These are phyloP conservation scores for Fukomys damarensis DNA, from an alignment of 2,113 vertebrate genomes.

Conservation along the genomic window DNA sequence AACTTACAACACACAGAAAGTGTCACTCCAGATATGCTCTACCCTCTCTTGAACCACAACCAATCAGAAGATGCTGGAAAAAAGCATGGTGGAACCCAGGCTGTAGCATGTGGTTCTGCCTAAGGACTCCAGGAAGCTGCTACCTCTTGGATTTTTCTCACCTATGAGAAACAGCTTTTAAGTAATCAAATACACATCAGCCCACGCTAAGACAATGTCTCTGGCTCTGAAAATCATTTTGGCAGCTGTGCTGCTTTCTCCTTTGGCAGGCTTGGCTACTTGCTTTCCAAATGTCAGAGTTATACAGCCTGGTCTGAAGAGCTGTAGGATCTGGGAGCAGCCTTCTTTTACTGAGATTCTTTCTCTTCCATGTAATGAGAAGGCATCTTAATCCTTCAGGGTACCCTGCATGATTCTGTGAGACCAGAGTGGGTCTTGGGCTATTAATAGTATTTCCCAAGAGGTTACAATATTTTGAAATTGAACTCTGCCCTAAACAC, in stretches of 20 bases:
- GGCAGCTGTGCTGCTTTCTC: not conserved
- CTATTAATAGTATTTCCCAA: constrained; percentile 2
- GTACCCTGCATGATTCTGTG: not conserved
- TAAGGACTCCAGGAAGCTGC: not conserved
- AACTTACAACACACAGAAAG: not conserved
- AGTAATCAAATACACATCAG: not conserved
- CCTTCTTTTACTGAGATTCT: not conserved
- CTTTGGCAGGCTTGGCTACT: not conserved
- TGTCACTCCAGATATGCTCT: not conserved
- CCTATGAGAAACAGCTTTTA: not conserved
- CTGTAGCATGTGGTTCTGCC: not conserved
- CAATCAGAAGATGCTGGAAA: not conserved
- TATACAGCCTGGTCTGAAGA: not conserved
- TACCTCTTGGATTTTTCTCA: not conserved
- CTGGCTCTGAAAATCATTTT: not conserved
- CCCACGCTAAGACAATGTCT: not conserved
- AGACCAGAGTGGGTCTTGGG: not conserved
- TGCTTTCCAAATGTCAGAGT: not conserved
- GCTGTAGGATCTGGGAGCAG: not conserved
- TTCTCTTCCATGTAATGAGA: not conserved
- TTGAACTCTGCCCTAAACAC: not conserved
- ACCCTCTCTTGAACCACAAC: not conserved
- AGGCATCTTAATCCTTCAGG: not conserved
- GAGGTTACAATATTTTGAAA: not conserved
- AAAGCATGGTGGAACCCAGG: not conserved